Base-by-base conservation (phyloP, 2,888 invertebrate species). In the Tachina fera region DNA sequence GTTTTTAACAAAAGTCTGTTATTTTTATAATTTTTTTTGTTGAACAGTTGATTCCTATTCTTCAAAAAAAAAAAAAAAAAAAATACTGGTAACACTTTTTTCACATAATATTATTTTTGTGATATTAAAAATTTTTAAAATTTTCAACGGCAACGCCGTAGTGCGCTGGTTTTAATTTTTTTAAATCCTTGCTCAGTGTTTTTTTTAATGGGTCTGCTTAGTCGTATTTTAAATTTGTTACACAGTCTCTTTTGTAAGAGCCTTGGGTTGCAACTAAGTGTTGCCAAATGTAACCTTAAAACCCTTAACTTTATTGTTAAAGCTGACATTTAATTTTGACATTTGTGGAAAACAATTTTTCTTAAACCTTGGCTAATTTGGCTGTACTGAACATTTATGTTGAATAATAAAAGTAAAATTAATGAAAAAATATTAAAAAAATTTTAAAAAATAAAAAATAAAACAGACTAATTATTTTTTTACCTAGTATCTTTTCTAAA, bases 241-340 rank as follows among this genome's bases (percentile, higher is more conserved):
- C n/a, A 63, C 14, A 61, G 39, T 49, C 19, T 47, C 68, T 71
- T 72, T 56, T 51, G 71, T 68, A 72, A 72, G 76, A 56, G 71
- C 71, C 72, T 53, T 60, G 56, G 76, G 84, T 72, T 71, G 76
- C 61, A 71, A 80, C 76, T 67, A 71, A 80, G 84, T 77, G 84
- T 84, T 80, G 84, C 80, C 84, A 80, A 83, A 80, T 83, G 77
- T 74, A 80, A 67, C 80, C 83, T 58, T 86, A 86, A 86, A 77
- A 77, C 68, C 83, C 74, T 86, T 83, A 76, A 63, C 67, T 31
- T 31, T 58, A 63, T 77, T 68, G 68, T 83, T 77, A 74, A 77
- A 81, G 71, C 77, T 83, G 83, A 81, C 83, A 83, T 86, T 86
- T 78, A 78, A 75, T 83, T 83, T 81, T 83, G 83, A 86, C 83